Base-by-base conservation (phyloP, 35 echinoderm and acorn worm species). In the Hemicentrotus pulcherrimus region DNA sequence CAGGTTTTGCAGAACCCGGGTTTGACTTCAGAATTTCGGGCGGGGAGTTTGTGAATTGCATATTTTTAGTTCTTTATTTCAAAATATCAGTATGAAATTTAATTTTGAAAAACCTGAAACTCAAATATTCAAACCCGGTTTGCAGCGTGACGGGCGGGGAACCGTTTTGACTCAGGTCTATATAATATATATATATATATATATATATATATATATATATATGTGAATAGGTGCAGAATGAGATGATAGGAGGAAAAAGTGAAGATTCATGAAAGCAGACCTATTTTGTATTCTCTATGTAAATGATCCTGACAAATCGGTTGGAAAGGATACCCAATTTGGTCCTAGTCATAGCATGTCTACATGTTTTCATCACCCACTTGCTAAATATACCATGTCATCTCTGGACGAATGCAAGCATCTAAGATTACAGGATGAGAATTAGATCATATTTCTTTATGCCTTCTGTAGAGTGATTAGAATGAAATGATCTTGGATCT, bases 361-460 rank as follows among this genome's bases (percentile, higher is more conserved):
- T 41, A 8, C 31, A 18, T 16, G 19, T 90, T 47, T 47, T 90
- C 88, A n/a, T 78, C 65, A 78, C 65, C 88, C 31, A 47, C 88
- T 47, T 90, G 11, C 46, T 14, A 18, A 41, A 9, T n/a, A n/a
- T n/a, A n/a, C 88, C 88, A 90, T 22, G 10, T 90, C 46, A 90
- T 90, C 46, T 33, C 13, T 41, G 14, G 46, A 41, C n/a, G 32
- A 33, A 90, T 33, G 6, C 88, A 31, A 41, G 32, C 46, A 90
- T 90, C 19, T 90, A n/a, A 15, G 88, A 90, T 90, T 90, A 90
- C 88, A 32, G 18, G 24, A 41, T 16, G n/a, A 33, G 46, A 90
- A 90, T 90, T 33, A 41, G 31, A 90, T 90, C 32, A 9, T 90
- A 90, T 90, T 90, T 32, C 65, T 78, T n/a, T n/a, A 78, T 78